Base-by-base conservation (phyloP, 2,113 vertebrate species). In the Carassius auratus region DNA sequence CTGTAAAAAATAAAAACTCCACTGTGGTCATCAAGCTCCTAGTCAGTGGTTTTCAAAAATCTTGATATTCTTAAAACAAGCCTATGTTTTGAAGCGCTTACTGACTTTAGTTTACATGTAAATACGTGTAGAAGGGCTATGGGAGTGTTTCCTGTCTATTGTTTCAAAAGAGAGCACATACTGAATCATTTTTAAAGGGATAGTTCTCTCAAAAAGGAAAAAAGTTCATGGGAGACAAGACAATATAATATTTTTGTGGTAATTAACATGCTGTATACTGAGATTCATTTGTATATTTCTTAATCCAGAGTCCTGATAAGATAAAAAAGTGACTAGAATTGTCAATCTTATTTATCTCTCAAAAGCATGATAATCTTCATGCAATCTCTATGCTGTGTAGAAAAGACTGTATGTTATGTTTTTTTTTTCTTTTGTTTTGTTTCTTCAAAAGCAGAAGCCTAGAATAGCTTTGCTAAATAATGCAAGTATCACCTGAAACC, bases 21-120 rank as follows among this genome's bases (percentile, higher is more conserved):
- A 66, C 36, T 64, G 59, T 48, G 15, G 78, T 64, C 59, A n/a
- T 62, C 12, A 10, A 10, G 36, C 74, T n/a, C 76, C 64, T 36
- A 45, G 77, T 80, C 78, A 80, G 38, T 80, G 59, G 77, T 30
- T 80, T 48, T 80, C 14, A 66, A 64, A 15, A 45, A 23, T 42
- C 21, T 23, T 23, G 15, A 14, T 42, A 9, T 21, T 26, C 23
- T 8, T 4, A 14, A 64, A 80, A 48, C 59, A 42, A 76, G 59
- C 8, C 13, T 64, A 64, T 17, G 21, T 64, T 64, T 64, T 64
- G 1, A 80, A 45, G 38, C 15, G 1, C 78, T 3, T 64, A 80
- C 36, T 64, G 23, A 7, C 38, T 80, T 80, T 64, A 2, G 36
- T 80, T 80, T 64, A 14, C 59, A 23, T 80, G 78, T 80, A 64